Percentiles rank a stretch among this genome's conserved stretches.
Conservation (phyloP, 2,888 invertebrate species). For the Drosophila mercatorum region DNA sequence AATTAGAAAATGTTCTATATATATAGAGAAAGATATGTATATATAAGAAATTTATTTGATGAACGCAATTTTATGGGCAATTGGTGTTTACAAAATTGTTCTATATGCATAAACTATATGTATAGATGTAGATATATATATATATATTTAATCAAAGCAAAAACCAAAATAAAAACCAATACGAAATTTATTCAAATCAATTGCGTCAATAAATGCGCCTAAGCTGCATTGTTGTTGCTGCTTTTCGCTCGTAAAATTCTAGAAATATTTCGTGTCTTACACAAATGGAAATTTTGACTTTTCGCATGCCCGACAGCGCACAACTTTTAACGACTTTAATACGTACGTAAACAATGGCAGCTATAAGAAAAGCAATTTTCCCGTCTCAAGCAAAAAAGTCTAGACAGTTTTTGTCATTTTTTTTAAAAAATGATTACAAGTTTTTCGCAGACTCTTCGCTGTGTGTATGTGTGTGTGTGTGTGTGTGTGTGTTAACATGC, state of each 20-base stretch:
- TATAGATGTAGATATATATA: background rate
- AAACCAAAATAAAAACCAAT: constrained; percentile 57
- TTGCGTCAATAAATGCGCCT: constrained; percentile 73
- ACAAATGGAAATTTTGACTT: constrained; percentile 53
- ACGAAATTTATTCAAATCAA: constrained; percentile 63
- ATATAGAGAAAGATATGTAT: background rate
- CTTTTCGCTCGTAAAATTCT: constrained; percentile 59
- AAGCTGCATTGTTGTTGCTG: constrained; percentile 41
- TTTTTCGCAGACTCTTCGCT: constrained; percentile 6
- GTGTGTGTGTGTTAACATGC: background rate
- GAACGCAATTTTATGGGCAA: constrained; percentile 52
- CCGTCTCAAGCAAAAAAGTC: constrained; percentile 38
- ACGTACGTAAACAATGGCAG: constrained; percentile 47
- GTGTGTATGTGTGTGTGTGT: background rate
- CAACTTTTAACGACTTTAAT: constrained; percentile 66
- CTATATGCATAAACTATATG: constrained; percentile 5
- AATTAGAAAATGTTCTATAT: constrained; percentile 48
- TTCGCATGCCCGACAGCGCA: constrained; percentile 38
- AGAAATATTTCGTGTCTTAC: constrained; percentile 44
- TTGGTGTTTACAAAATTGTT: constrained; percentile 53
- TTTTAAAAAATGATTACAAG: constrained; percentile 44
- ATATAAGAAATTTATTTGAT: constrained; percentile 43
- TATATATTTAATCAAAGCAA: constrained; percentile 30
- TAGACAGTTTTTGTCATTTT: constrained; percentile 42
- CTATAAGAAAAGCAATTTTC: constrained; percentile 30